Conservation (phyloP, 1,140 invertebrate species). For the Panulirus ornatus region DNA sequence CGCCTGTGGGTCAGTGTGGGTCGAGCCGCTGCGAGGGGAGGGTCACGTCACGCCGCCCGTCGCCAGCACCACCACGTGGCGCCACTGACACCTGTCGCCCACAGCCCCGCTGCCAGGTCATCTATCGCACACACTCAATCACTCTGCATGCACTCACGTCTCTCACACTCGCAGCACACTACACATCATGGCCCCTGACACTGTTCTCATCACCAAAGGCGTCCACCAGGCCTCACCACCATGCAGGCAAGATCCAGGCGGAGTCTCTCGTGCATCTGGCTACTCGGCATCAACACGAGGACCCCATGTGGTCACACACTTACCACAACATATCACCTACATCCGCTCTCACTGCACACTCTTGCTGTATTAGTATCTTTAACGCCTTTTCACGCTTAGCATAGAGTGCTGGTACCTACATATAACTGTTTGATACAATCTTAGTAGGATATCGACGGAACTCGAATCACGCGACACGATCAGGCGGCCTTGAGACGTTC, state of each 20-base stretch:
- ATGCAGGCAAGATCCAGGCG: too few relatives aligned
- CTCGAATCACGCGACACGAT: too few relatives aligned
- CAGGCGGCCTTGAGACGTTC: too few relatives aligned
- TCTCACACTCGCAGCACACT: background rate
- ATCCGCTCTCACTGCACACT: too few relatives aligned
- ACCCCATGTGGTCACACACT: background rate
- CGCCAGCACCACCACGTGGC: constrained; percentile 11
- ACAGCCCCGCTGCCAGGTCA: background rate
- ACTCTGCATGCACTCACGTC: background rate
- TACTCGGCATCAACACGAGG: background rate
- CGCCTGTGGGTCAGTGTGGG: constrained; percentile 60
- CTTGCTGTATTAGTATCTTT: too few relatives aligned
- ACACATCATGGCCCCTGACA: background rate
- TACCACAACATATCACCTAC: too few relatives aligned
- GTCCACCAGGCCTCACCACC: too few relatives aligned
- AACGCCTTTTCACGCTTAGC: too few relatives aligned
- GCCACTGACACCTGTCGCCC: background rate
- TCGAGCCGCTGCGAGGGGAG: constrained; percentile 59
- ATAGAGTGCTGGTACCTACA: too few relatives aligned
- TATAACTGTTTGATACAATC: too few relatives aligned
- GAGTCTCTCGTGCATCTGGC: background rate
- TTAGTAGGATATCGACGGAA: too few relatives aligned
- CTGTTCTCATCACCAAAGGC: too few relatives aligned
- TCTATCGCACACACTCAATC: background rate
- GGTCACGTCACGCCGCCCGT: constrained; percentile 40